These are phyloP conservation scores for Silvanus unidentatus DNA, from an alignment of 2,888 invertebrate species.

Conservation along the genomic window DNA sequence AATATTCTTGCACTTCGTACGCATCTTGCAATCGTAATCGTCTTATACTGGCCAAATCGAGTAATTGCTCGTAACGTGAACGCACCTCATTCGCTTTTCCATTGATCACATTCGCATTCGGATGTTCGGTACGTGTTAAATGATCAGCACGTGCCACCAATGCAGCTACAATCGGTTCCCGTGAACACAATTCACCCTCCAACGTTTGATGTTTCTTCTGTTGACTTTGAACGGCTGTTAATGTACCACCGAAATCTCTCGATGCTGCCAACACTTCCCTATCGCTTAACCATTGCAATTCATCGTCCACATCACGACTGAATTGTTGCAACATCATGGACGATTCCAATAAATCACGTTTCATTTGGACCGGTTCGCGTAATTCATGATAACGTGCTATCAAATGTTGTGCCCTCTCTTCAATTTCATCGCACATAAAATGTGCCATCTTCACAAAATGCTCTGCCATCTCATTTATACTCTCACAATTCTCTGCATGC, in stretches of 20 bases:
- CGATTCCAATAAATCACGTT: slow-evolving; percentile 88
- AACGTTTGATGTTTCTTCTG: slow-evolving; percentile 91
- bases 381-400: slow-evolving; percentile 57
- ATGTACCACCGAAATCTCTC: slow-evolving; percentile 54
- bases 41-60: slow-evolving; percentile 67
- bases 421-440: slow-evolving; percentile 85
- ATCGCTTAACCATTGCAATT: slow-evolving; percentile 83
- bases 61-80: slow-evolving; percentile 61
- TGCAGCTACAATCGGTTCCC: slow-evolving; percentile 76
- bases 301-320: slow-evolving; percentile 87
- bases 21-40: slow-evolving; percentile 71
- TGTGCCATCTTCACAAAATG: slow-evolving; percentile 75
- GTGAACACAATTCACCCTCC: slow-evolving; percentile 82
- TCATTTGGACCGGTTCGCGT: slow-evolving; percentile 84
- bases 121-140: slow-evolving; percentile 80
- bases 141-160: slow-evolving; percentile 68
- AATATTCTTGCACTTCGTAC: slow-evolving; percentile 80
- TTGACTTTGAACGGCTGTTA: slow-evolving; percentile 77
- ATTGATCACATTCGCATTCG: slow-evolving; percentile 71
- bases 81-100: slow-evolving; percentile 61
- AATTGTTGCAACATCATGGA: slow-evolving; percentile 84
- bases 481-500: slow-evolving; percentile 76
- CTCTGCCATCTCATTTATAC: slow-evolving; percentile 71
- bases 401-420: slow-evolving; percentile 62
- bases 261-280: slow-evolving; percentile 67